Evolutionary conservation across 2,888 invertebrate species (phyloP), one percentile per base, ranked within the genome.

Genomic region (Neoaliturus tenellus): DNA sequence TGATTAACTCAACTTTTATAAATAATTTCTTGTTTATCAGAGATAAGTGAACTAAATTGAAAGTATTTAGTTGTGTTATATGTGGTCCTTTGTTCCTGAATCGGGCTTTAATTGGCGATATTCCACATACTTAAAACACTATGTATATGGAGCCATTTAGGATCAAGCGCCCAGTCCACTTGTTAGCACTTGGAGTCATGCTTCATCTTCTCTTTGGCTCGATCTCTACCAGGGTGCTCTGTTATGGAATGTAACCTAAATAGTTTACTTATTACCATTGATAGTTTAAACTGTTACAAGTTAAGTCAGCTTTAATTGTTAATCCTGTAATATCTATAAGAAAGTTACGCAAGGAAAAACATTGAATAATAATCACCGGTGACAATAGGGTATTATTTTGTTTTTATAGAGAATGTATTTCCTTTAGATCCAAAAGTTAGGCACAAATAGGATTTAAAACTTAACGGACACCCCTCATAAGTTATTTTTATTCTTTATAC

Each of bases 371-470:
- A 10, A 28, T 62, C 28, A 20, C 62, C 62, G 62, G 62, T 62
- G 62, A 62, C 62, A 62, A 62, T 62, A 62, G 62, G 28, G 62
- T 31, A 62, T 48, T 48, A 39, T 48, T 14, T 23, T 51, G 6
- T 14, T 23, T 51, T 5, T 62, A 20, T 62, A 62, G 62, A 31
- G 31, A 62, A 31, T 23, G 23, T 55, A 4, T 3, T 5, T 23
- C 23, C 10, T 12, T 62, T 28, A 17, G 1, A 28, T 28, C 31
- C 12, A n/a, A 62, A 55, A 1, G 3, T 62, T 62, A 62, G 62
- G 31, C 62, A 55, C 20, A 31, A 28, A 20, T 62, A 62, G 62
- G 25, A 31, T 62, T 62, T 3, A 25, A 62, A 28, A n/a, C n/a
- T 31, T 31, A 62, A 28, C 4, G 14, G 6, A 62, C 12, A 28